Percentiles rank a stretch among this genome's conserved stretches.
These are phyloP conservation scores for Thelaira solivaga DNA, from an alignment of 2,888 invertebrate genomes.

Conservation along the genomic window DNA sequence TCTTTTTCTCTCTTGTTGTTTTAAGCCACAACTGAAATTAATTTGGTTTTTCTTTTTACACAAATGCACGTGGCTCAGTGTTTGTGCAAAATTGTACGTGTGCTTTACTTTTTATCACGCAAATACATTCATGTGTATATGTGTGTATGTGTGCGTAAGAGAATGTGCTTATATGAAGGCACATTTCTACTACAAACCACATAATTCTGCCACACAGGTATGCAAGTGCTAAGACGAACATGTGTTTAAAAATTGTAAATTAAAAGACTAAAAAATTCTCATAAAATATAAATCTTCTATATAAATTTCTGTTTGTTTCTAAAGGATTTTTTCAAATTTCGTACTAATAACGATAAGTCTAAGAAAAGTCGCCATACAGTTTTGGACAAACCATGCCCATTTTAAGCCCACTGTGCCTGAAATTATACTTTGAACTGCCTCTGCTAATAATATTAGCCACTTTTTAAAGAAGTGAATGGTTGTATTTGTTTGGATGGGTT, in stretches of 20 bases:
- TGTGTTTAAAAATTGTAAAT: slow-evolving; percentile 25
- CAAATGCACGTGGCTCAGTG: slow-evolving; percentile 16
- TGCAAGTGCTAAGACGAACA: slow-evolving; percentile 51
- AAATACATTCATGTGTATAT: background rate
- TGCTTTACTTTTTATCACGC: background rate
- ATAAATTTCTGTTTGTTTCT: no score
- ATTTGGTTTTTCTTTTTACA: slow-evolving; percentile 54
- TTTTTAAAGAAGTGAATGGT: no score
- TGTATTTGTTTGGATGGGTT: no score
- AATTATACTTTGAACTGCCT: no score
- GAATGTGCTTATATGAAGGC: no score
- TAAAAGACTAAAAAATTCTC: background rate
- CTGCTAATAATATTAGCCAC: no score
- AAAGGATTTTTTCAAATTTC: no score
- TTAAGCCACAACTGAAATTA: slow-evolving; percentile 57
- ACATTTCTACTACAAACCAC: slow-evolving; percentile 45
- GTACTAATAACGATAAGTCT: no score
- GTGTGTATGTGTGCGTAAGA: background rate
- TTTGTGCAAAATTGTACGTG: background rate
- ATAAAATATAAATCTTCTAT: no score
- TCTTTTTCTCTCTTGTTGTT: background rate
- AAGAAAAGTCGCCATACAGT: no score
- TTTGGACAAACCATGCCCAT: no score
- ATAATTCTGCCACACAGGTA: slow-evolving; percentile 54
- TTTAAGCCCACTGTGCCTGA: no score